Conservation (phyloP, 2,797 vertebrate genomes). For the Garrulus glandarius region DNA sequence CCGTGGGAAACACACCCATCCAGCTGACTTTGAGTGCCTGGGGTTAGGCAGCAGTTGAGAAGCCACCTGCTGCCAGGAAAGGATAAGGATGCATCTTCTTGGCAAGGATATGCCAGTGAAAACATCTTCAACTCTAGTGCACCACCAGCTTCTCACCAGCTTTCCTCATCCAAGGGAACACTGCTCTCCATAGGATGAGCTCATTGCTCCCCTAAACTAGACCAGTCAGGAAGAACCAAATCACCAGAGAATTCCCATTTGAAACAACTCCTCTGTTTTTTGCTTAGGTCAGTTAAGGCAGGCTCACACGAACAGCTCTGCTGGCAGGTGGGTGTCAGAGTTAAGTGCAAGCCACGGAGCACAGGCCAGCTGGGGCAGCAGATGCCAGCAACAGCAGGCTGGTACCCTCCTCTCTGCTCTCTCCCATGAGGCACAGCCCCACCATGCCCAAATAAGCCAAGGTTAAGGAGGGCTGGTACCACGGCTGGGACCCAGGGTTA, state of each 20-base stretch:
- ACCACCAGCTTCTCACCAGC: not conserved
- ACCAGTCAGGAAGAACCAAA: not conserved
- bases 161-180: not conserved
- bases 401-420: not conserved
- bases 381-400: not conserved
- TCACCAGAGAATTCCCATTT: not conserved
- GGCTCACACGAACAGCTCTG: not conserved
- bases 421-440: accelerated
- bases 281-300: not conserved
- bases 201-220: not conserved
- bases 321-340: not conserved
- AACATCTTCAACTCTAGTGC: not conserved
- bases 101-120: not conserved
- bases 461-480: not conserved
- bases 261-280: not conserved
- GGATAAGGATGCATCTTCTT: not conserved
- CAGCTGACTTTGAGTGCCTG: not conserved
- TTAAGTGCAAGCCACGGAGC: not conserved
- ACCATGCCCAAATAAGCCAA: not conserved
- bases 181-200: not conserved
- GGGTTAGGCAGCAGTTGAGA: not conserved
- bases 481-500: accelerated
- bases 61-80: not conserved
- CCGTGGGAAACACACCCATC: not conserved
- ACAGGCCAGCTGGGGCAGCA: not conserved